These are phyloP conservation scores for Tiliacea aurago DNA, from an alignment of 2,888 invertebrate species.

Conservation along the genomic window DNA sequence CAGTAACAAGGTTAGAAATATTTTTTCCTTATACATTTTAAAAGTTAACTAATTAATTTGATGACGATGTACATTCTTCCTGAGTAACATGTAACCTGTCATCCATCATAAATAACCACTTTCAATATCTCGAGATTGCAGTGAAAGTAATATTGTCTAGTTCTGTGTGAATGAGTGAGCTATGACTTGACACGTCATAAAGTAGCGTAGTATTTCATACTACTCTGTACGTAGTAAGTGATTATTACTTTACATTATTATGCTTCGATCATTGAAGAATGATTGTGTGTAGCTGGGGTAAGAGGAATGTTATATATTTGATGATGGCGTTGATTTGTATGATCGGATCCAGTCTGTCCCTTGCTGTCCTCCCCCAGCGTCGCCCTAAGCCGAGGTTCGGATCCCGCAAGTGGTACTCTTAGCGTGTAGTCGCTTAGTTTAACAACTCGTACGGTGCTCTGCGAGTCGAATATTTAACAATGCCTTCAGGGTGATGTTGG, in stretches of 20 bases:
- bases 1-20: background rate
- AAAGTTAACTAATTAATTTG: background rate
- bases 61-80: background rate
- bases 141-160: slow-evolving; percentile 44
- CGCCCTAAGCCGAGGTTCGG: background rate
- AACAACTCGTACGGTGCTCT: no score
- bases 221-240: background rate
- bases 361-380: background rate
- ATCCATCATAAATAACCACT: slow-evolving; percentile 31
- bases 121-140: slow-evolving; percentile 30
- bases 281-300: background rate
- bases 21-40: background rate
- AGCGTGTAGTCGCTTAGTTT: background rate
- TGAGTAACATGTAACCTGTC: slow-evolving; percentile 8
- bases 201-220: background rate
- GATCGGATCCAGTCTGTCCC: background rate
- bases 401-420: background rate
- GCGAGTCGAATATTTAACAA: no score
- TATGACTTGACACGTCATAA: background rate
- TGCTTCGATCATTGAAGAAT: background rate
- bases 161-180: slow-evolving; percentile 5
- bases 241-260: background rate
- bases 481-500: no score
- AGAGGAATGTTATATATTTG: background rate
- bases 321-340: background rate